phyloP scores from a whole-genome alignment of 2,113 vertebrate genomes.

The Silurus meridionalis region DNA sequence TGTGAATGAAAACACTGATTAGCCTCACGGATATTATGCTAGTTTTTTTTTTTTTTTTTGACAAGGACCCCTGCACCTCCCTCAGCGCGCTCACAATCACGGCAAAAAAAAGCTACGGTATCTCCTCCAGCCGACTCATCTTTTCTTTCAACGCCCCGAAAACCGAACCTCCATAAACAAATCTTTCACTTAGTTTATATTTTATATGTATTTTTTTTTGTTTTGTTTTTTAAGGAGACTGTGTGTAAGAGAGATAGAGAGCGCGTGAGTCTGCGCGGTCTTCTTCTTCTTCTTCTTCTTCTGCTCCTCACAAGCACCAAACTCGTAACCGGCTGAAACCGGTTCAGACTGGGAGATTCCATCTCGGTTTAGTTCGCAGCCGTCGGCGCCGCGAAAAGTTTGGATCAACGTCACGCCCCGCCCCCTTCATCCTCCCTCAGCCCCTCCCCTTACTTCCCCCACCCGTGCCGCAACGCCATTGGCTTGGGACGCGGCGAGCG shows the following conservation, averaged over 20 bases:
- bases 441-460: too few relatives aligned
- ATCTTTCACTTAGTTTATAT: slow-evolving; percentile 52
- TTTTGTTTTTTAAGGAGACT: not conserved
- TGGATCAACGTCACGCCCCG: slow-evolving; percentile 85
- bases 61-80: slow-evolving; percentile 53
- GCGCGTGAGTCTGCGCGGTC: not conserved
- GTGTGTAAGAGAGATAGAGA: not conserved
- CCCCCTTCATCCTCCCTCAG: too few relatives aligned
- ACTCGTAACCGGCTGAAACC: slow-evolving; percentile 99
- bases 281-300: slow-evolving; percentile 43
- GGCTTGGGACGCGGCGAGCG: slow-evolving; percentile 57
- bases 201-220: slow-evolving; percentile 64
- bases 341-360: slow-evolving; percentile 99
- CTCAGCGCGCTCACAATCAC: slow-evolving; percentile 67
- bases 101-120: slow-evolving; percentile 59
- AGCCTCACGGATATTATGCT: slow-evolving; percentile 62
- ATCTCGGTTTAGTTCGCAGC: slow-evolving; percentile 99
- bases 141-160: slow-evolving; percentile 55
- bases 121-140: slow-evolving; percentile 70
- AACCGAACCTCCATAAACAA: slow-evolving; percentile 67
- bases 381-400: slow-evolving; percentile 99
- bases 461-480: slow-evolving; percentile 64
- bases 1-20: slow-evolving; percentile 63
- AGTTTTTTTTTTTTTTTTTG: slow-evolving; percentile 15
- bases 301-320: slow-evolving; percentile 91